Conservation (phyloP, 2,113 vertebrate genomes). For the Recurvirostra avosetta region DNA sequence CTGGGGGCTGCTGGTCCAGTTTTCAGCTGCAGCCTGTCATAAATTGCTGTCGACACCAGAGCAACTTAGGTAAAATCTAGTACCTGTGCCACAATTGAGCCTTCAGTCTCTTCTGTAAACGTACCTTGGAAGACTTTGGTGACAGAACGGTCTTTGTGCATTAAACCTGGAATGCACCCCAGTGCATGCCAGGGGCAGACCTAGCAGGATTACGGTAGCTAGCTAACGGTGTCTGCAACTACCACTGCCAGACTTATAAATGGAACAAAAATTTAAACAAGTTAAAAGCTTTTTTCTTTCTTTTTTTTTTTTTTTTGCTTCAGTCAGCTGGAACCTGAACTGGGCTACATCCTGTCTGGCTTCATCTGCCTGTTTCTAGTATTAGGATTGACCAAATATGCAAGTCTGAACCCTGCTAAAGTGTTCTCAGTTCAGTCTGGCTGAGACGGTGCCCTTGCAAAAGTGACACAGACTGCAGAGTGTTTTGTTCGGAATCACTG, state of each 20-base stretch:
- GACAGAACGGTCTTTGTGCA: constrained; percentile 49
- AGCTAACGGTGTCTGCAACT: background rate
- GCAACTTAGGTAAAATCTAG: constrained; percentile 20
- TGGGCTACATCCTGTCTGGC: background rate
- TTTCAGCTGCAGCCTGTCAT: constrained; percentile 2
- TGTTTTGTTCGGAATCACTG: background rate
- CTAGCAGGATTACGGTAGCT: constrained; percentile 50
- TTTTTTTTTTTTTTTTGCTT: background rate
- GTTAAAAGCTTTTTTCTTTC: background rate
- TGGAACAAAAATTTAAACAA: constrained; percentile 12
- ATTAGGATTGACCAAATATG: background rate
- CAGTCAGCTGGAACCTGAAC: constrained; percentile 10
- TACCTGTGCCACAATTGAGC: constrained; percentile 1
- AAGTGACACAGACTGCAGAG: background rate
- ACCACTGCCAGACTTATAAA: constrained; percentile 42
- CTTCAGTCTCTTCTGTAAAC: constrained; percentile 41
- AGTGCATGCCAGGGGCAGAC: constrained; percentile 36
- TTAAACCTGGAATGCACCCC: constrained; percentile 16
- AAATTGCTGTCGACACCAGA: constrained; percentile 39
- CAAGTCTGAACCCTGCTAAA: background rate
- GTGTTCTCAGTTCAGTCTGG: background rate
- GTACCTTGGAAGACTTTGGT: constrained; percentile 8
- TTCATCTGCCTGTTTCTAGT: background rate
- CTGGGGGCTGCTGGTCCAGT: background rate
- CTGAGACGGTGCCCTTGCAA: background rate